Base-by-base conservation (phyloP, 2,888 invertebrate genomes). In the Campoletis raptor region DNA sequence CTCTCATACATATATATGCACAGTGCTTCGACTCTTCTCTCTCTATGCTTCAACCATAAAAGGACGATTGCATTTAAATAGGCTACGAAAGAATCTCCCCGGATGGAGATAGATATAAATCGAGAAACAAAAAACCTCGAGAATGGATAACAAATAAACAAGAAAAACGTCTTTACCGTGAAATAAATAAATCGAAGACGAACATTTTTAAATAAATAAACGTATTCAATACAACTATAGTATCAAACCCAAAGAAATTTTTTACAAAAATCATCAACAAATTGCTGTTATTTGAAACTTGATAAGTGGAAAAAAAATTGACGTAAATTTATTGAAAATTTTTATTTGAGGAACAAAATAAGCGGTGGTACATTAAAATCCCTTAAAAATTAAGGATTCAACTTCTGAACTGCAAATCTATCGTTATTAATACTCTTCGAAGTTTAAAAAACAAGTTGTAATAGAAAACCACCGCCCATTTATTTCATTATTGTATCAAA, bases 11-110 rank as follows among this genome's bases (percentile, higher is more conserved):
- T 57, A 42, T 74, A 57, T 76, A 36, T 77, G 57, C 66, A 24
- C 78, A 48, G 48, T 18, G 77, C 30, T 18, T 40, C 69, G 70
- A 52, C 36, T 42, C 42, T 78, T 69, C 30, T 69, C 79, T 54
- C 66, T 18, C n/a, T 64, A 24, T 67, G 45, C 37, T 78, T 73
- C 78, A 81, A 10, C 83, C 86, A 69, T 88, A 86, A 83, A 86
- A 85, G 83, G 85, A 81, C 74, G 80, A 73, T 52, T 81, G 81
- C 81, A 86, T 86, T 87, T 79, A 80, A 89, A 87, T 80, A 76
- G 73, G 30, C 30, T 61, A 74, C 70, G 24, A 54, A 81, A 70
- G 66, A 77, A 77, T 57, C n/a, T 9, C 30, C 18, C n/a, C 48
- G 5, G 73, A 80, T 52, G 57, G 52, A 42, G 70, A 85, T 52